Base-by-base conservation (phyloP, 2,113 vertebrate genomes). In the Glaucomys volans region DNA sequence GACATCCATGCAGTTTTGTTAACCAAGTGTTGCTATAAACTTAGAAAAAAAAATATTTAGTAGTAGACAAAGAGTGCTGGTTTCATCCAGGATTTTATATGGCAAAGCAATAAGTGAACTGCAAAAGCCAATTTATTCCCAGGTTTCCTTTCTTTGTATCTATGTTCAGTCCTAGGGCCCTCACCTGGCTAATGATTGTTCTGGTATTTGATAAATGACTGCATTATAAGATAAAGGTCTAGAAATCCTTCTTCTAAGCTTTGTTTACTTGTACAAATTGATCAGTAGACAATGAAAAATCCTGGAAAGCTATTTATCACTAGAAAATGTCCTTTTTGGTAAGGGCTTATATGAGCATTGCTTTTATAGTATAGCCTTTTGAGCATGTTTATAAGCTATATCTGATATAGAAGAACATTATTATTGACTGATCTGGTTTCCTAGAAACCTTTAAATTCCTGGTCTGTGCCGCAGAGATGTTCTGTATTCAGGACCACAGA, bases 371-470 rank as follows among this genome's bases (percentile, higher is more conserved):
- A n/a, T 67, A 50, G 57, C 42, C 75, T 94, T 96, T 82, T 83
- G 89, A 71, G 87, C 37, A 64, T n/a, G 75, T 83, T 94, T 87
- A 54, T 80, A 87, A 94, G 42, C 71, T 76, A 47, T 17, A 52
- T 47, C 59, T 93, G 66, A 90, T 77, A 28, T 30, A 71, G n/a
- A 83, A 87, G 62, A 82, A 71, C 37, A 75, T 75, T 83, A 62
- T 69, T 90, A 90, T 81, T 82, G 42, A 92, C 75, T 83, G 80
- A 72, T 82, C 88, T 96, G 66, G 57, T 90, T 96, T 96, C 57
- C 40, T 87, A n/a, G 67, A 79, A 93, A 52, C 54, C 40, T 89
- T 95, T 82, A 77, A 44, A 92, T 88, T 85, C 92, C 69, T 57
- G 59, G 35, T 84, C 28, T 76, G 74, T 40, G 85, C 84, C 95